Percentiles rank a stretch among this genome's conserved stretches.
These are phyloP conservation scores for Siniperca undulata DNA, from an alignment of 2,797 vertebrate genomes.

Conservation along the genomic window DNA sequence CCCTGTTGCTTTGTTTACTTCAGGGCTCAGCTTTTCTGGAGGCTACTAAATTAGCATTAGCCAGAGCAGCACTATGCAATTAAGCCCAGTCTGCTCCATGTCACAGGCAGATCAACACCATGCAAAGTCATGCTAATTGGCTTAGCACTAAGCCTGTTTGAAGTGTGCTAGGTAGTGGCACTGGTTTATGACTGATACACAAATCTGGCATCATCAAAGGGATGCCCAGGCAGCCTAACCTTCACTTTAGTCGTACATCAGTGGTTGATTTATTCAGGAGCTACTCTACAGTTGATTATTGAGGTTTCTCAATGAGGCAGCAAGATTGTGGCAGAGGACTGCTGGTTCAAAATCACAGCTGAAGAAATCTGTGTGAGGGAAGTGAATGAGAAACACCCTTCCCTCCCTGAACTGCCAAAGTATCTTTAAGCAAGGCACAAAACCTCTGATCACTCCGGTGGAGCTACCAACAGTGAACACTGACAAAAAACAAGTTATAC, in stretches of 20 bases:
- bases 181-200: slow-evolving; percentile 73
- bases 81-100: slow-evolving; percentile 74
- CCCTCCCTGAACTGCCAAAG: not conserved
- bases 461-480: not conserved
- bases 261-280: slow-evolving; percentile 62
- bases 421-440: slow-evolving; percentile 8
- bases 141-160: slow-evolving; percentile 77
- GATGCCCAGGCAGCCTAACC: slow-evolving; percentile 65
- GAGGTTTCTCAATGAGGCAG: slow-evolving; percentile 43
- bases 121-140: slow-evolving; percentile 80
- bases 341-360: not conserved
- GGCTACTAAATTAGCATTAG: slow-evolving; percentile 75
- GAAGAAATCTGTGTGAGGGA: slow-evolving; percentile 11
- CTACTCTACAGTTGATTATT: slow-evolving; percentile 53
- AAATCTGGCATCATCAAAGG: slow-evolving; percentile 72
- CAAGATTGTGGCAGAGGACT: not conserved
- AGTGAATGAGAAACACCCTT: slow-evolving; percentile 16
- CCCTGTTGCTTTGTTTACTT: slow-evolving; percentile 73
- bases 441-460: slow-evolving; percentile 6
- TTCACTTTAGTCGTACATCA: slow-evolving; percentile 49
- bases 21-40: slow-evolving; percentile 61
- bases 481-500: not conserved
- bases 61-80: slow-evolving; percentile 63
- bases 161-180: slow-evolving; percentile 71
- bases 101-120: slow-evolving; percentile 75